Conservation (phyloP, 1,140 invertebrate genomes). For the Drosophila tropicalis region DNA sequence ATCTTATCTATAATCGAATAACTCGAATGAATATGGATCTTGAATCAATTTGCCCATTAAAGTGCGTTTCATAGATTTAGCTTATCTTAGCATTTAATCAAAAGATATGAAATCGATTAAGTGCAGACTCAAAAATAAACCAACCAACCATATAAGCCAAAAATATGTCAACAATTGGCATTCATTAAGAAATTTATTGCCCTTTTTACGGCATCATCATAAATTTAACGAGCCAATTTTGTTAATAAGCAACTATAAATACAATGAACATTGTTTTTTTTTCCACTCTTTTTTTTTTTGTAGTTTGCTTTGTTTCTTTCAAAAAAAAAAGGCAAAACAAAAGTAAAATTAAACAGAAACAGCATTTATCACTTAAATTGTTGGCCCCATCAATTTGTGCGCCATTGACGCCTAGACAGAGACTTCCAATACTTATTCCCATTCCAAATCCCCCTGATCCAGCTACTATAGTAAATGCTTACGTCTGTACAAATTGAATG, state of each 20-base stretch:
- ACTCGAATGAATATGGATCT: background rate
- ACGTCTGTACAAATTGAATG: slow-evolving; percentile 72
- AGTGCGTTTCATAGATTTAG: slow-evolving; percentile 5
- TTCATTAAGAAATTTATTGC: slow-evolving; percentile 68
- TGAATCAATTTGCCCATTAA: background rate
- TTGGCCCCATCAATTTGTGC: slow-evolving; percentile 40
- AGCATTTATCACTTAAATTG: slow-evolving; percentile 68
- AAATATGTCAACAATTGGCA: slow-evolving; percentile 36
- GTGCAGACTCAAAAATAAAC: slow-evolving; percentile 49
- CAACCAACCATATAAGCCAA: slow-evolving; percentile 3
- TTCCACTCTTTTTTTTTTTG: background rate
- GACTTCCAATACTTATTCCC: slow-evolving; percentile 14
- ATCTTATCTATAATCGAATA: too few species aligned
- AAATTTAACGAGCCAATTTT: slow-evolving; percentile 73
- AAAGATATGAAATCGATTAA: slow-evolving; percentile 69
- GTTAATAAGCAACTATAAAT: slow-evolving; percentile 74
- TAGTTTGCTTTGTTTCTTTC: background rate
- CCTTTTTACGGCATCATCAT: slow-evolving; percentile 49
- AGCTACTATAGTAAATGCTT: slow-evolving; percentile 66
- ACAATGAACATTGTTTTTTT: slow-evolving; percentile 22
- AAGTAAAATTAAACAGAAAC: slow-evolving; percentile 12
- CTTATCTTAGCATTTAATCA: slow-evolving; percentile 10
- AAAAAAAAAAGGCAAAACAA: slow-evolving; percentile 8
- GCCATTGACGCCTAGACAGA: slow-evolving; percentile 48
- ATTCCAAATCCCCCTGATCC: slow-evolving; percentile 24